Percentiles rank a stretch among this genome's conserved stretches.
Evolutionary conservation across 2,888 invertebrate genomes (phyloP).

Genomic region (Netelia fuscicornis): DNA sequence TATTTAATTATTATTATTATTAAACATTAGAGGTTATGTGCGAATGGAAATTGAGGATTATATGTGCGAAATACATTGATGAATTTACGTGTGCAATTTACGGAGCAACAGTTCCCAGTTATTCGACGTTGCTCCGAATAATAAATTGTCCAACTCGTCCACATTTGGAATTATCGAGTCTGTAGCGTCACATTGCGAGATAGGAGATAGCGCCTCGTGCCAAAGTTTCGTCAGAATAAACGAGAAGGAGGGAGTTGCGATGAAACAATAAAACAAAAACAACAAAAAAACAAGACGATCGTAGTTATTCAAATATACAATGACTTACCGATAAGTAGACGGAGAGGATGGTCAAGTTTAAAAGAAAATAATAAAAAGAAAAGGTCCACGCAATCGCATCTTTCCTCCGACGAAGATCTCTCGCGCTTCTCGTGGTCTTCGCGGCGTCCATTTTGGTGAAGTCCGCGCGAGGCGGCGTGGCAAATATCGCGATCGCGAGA

Average conservation of each 20-base stretch:
- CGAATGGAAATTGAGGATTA: too few species aligned
- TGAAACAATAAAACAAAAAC: too few species aligned
- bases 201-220: neutral
- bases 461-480: slow-evolving; percentile 50
- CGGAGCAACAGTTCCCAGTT: neutral
- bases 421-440: slow-evolving; percentile 43
- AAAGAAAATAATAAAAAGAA: neutral
- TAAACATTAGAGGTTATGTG: too few species aligned
- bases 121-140: neutral
- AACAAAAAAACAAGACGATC: neutral
- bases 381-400: neutral
- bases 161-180: neutral
- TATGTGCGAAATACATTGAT: too few species aligned
- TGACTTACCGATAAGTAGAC: slow-evolving; percentile 48
- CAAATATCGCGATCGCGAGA: slow-evolving; percentile 52
- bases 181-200: neutral
- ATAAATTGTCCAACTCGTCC: neutral
- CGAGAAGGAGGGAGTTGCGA: too few species aligned
- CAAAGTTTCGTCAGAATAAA: neutral
- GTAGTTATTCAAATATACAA: neutral
- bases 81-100: neutral
- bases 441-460: slow-evolving; percentile 68
- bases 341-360: neutral
- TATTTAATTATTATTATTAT: too few species aligned
- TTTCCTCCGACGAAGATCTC: neutral